A percentile compares a stretch with the other conserved stretches of the same genome.
Conservation (phyloP, 2,113 vertebrate genomes). For the Mobula birostris region DNA sequence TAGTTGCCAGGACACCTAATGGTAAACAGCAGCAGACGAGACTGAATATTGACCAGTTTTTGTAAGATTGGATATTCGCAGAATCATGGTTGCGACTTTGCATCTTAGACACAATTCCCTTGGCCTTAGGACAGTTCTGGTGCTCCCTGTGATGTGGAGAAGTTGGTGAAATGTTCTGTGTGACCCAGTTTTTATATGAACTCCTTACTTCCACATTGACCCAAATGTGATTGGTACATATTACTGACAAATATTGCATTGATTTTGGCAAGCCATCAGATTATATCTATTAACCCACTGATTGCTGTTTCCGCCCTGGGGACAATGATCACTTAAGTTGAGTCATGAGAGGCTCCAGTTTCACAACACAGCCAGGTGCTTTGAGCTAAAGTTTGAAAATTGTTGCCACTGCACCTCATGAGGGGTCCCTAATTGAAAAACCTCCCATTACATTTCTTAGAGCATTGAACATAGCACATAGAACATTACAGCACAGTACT, state of each 20-base stretch:
- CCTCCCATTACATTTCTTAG: too few relatives aligned
- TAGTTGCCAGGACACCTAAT: background rate
- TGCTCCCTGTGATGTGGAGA: background rate
- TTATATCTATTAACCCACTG: background rate
- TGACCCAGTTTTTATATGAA: background rate
- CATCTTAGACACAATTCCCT: background rate
- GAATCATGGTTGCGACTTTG: background rate
- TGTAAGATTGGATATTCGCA: background rate
- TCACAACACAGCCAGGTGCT: too few relatives aligned
- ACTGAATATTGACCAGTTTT: constrained; percentile 32
- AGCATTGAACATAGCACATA: too few relatives aligned
- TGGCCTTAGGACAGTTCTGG: background rate
- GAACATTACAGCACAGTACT: too few relatives aligned
- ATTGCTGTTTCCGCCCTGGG: too few relatives aligned
- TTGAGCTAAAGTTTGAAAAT: too few relatives aligned
- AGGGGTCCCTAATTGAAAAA: background rate
- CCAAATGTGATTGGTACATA: background rate
- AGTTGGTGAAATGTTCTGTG: background rate
- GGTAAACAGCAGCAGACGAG: constrained; percentile 30
- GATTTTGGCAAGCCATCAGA: background rate
- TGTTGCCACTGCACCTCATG: background rate
- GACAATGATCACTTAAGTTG: background rate
- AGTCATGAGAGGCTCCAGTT: too few relatives aligned
- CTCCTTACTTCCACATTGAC: background rate
- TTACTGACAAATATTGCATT: background rate